Conservation (phyloP, 35 echinoderm and acorn worm species). For the Eucidaris tribuloides region DNA sequence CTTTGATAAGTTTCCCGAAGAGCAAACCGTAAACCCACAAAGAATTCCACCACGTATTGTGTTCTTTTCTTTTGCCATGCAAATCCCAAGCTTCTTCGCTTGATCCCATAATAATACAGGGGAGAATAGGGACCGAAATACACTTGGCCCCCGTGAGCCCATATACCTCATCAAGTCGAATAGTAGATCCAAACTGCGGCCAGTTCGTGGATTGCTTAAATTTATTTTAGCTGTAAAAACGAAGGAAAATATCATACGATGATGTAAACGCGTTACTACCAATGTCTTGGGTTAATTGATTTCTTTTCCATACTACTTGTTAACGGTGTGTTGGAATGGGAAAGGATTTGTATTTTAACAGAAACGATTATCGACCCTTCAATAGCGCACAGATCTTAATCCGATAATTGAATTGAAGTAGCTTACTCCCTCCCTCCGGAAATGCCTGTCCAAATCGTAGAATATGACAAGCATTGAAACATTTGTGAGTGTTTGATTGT, state of each 20-base stretch:
- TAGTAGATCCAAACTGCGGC: too few species aligned
- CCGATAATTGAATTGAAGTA: slow-evolving; percentile 13
- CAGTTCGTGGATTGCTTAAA: not conserved
- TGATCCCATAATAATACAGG: not conserved
- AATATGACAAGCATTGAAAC: too few species aligned
- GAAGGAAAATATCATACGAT: not conserved
- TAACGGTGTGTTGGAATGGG: too few species aligned
- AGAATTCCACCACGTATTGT: slow-evolving; percentile 25
- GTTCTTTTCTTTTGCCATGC: slow-evolving; percentile 7
- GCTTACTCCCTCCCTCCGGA: not conserved
- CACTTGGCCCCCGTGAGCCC: not conserved
- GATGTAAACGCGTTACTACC: not conserved
- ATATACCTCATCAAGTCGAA: not conserved
- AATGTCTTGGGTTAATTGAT: not conserved
- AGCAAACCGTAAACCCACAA: slow-evolving; percentile 25
- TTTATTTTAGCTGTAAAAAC: not conserved
- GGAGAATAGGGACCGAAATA: not conserved
- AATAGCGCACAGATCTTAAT: slow-evolving; percentile 10
- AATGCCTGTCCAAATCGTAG: too few species aligned
- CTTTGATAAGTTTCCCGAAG: slow-evolving; percentile 19
- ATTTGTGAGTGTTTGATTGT: too few species aligned
- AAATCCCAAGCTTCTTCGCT: slow-evolving; percentile 17
- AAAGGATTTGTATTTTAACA: too few species aligned
- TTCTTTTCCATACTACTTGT: not conserved
- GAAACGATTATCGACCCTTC: too few species aligned